These are phyloP conservation scores for Malacoraja senta DNA, from an alignment of 2,797 vertebrate species.

Conservation along the genomic window DNA sequence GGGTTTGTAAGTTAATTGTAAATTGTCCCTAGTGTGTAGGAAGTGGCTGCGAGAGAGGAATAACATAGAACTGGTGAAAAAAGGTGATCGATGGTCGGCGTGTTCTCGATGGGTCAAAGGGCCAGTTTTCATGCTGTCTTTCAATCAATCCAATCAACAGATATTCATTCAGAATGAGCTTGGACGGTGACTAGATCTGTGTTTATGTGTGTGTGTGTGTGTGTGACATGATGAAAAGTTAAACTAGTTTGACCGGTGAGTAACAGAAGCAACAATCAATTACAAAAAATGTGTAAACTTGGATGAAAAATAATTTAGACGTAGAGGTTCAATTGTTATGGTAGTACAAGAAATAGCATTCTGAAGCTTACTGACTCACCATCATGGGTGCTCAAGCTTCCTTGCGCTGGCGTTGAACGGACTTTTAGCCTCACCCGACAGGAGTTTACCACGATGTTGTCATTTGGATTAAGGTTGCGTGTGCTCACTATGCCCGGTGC, in stretches of 20 bases:
- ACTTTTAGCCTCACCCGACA: slow-evolving; percentile 73
- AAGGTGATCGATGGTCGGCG: no score
- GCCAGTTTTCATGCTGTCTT: no score
- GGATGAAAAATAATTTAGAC: neutral
- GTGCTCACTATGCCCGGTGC: slow-evolving; percentile 71
- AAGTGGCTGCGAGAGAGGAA: no score
- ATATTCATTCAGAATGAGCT: neutral
- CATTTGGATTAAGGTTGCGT: slow-evolving; percentile 73
- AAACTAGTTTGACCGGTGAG: neutral
- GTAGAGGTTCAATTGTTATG: neutral
- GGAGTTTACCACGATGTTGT: slow-evolving; percentile 86
- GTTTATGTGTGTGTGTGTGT: neutral
- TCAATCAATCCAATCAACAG: neutral
- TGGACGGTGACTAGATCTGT: neutral
- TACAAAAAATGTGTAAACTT: no score
- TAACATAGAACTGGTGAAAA: no score
- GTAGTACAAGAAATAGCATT: neutral
- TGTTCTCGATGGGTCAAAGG: no score
- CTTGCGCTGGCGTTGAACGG: slow-evolving; percentile 54
- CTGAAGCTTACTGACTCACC: neutral
- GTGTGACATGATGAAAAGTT: neutral
- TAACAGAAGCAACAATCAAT: neutral
- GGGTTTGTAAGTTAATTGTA: no score
- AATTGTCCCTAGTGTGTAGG: no score
- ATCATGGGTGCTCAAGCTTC: slow-evolving; percentile 49